A percentile compares a stretch with the other conserved stretches of the same genome.
Evolutionary conservation across 2,888 invertebrate genomes (phyloP).

Genomic region (Yponomeuta plumbellus): DNA sequence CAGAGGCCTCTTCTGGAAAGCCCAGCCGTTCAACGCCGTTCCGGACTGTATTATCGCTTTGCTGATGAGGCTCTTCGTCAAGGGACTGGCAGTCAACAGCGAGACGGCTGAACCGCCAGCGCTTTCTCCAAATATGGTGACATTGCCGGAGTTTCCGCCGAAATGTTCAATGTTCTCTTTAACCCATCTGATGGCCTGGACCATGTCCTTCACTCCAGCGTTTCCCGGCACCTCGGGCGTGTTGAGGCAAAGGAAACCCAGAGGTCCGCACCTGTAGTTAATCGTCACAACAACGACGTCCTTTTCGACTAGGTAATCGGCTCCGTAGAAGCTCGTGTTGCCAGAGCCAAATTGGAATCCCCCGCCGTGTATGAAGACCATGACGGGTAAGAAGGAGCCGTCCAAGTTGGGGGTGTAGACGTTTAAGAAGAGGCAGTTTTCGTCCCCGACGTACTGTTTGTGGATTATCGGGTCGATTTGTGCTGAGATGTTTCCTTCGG

Average conservation of each 20-base stretch:
- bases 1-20: conserved; percentile 47
- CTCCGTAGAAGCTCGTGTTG: conserved; percentile 61
- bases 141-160: conserved; percentile 59
- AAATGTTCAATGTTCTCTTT: conserved; percentile 61
- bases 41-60: conserved; percentile 64
- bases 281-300: conserved; percentile 75
- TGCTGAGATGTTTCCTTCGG: conserved; percentile 77
- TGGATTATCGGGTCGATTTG: conserved; percentile 67
- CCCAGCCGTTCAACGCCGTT: conserved; percentile 38
- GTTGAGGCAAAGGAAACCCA: conserved; percentile 62
- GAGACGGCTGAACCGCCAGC: conserved; percentile 48
- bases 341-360: conserved; percentile 72
- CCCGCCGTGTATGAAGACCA: conserved; percentile 77
- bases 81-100: conserved; percentile 54
- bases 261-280: conserved; percentile 69
- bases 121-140: conserved; percentile 63
- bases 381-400: conserved; percentile 67
- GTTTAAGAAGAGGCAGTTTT: conserved; percentile 83
- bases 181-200: conserved; percentile 57
- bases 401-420: conserved; percentile 79
- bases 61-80: conserved; percentile 50
- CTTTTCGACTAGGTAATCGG: conserved; percentile 73
- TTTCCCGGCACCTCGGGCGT: conserved; percentile 67
- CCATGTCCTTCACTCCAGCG: conserved; percentile 62
- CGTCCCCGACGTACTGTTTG: conserved; percentile 68